Base-by-base conservation (phyloP, 2,113 vertebrate genomes). In the Asarcornis scutulata region DNA sequence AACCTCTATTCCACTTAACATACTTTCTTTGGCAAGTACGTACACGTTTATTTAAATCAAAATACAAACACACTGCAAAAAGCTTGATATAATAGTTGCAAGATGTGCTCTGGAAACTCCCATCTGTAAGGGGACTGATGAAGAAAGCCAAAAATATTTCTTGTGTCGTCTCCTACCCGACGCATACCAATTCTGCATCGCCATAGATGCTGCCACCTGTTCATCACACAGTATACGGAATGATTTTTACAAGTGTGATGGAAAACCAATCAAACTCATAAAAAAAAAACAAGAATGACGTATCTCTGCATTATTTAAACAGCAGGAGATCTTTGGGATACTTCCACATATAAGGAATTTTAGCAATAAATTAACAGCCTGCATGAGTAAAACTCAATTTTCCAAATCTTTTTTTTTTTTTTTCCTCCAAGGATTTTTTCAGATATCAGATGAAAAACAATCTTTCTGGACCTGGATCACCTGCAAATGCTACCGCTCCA, bases 191-290 rank as follows among this genome's bases (percentile, higher is more conserved):
- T 46, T 36, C 3, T 17, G 53, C 42, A 8, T 5, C 53, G 58
- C 66, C 60, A 82, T 44, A 58, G 89, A 71, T 10, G 77, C 67
- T 94, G 62, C 80, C 77, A 71, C 90, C 86, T 88, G 52, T 83
- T 91, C 88, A 67, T 38, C 88, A 68, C 40, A 26, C 52, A 55
- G 40, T 23, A n/a, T 9, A 56, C 1, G 52, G 83, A 66, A 44
- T 25, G 46, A 20, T 55, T 87, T 94, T 77, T 48, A 77, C 32
- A 77, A 87, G 22, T 25, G 42, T 56, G 72, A 36, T 62, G 53
- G 81, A 94, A 93, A 94, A 81, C 7, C 25, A 91, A 60, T 13
- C 32, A 59, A 67, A 91, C 36, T 48, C 20, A 40, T 15, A 7
- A 63, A 55, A 46, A 36, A 36, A 40, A 62, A 32, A 18, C 20